Conservation (phyloP, 2,888 invertebrate species). For the Euplagia quadripunctaria region DNA sequence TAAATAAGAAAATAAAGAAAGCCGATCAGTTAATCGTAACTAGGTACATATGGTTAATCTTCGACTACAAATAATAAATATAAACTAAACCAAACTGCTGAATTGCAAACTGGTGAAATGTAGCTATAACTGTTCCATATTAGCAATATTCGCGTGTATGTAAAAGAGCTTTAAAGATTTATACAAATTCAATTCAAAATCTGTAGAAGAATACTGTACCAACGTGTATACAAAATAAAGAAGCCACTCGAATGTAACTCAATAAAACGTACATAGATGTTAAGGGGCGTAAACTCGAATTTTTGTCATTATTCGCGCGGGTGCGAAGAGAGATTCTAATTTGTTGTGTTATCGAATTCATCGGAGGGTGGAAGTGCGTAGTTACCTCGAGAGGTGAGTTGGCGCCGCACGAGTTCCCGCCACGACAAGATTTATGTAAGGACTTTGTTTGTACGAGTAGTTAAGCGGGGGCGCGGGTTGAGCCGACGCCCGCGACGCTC, state of each 20-base stretch:
- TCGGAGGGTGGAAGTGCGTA: conserved; percentile 70
- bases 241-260: conserved; percentile 67
- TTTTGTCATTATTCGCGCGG: conserved; percentile 69
- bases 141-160: conserved; percentile 4
- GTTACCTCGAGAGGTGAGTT: conserved; percentile 75
- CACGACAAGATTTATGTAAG: conserved; percentile 86
- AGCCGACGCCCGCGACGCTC: conserved; percentile 68
- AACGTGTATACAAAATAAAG: conserved; percentile 70
- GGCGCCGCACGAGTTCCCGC: conserved; percentile 76
- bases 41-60: no score
- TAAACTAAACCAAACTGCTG: no score
- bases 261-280: conserved; percentile 68
- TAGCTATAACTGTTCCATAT: no score
- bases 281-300: conserved; percentile 66
- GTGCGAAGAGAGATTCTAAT: conserved; percentile 70
- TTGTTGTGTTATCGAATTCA: conserved; percentile 81
- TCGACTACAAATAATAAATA: no score
- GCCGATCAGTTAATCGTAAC: no score
- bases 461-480: conserved; percentile 74
- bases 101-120: no score
- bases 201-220: conserved; percentile 44
- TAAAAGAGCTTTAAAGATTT: neutral
- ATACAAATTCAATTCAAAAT: neutral
- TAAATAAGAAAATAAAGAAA: no score
- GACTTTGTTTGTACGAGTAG: conserved; percentile 86